Evolutionary conservation across 1,140 invertebrate species (phyloP).

Genomic region (Dendrolimus punctatus): DNA sequence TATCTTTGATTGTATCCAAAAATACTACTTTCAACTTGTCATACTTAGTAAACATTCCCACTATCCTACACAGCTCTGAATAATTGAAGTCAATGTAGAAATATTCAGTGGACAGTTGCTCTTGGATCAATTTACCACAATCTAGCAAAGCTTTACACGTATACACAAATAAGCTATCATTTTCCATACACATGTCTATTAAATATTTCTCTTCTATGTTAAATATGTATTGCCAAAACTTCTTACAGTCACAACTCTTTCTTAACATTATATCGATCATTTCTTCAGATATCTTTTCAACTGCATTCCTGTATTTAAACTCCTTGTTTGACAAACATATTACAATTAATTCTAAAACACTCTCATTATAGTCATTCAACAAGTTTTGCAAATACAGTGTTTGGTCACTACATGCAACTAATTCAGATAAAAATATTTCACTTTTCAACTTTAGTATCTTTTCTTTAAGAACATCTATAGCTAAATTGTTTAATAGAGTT

Average conservation of each 20-base stretch:
- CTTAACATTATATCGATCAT: slow-evolving; percentile 59
- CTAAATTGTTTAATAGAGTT: slow-evolving; percentile 36
- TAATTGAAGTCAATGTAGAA: slow-evolving; percentile 70
- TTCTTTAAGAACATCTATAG: slow-evolving; percentile 30
- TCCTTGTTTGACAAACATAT: slow-evolving; percentile 37
- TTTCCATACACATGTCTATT: slow-evolving; percentile 52
- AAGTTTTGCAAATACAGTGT: slow-evolving; percentile 25
- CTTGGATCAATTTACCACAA: slow-evolving; percentile 51
- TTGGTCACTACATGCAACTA: slow-evolving; percentile 23
- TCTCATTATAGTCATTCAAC: slow-evolving; percentile 28
- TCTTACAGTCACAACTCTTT: slow-evolving; percentile 45
- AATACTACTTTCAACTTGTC: slow-evolving; percentile 37
- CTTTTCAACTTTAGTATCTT: slow-evolving; percentile 40
- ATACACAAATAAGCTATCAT: slow-evolving; percentile 61
- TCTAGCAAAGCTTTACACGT: slow-evolving; percentile 73
- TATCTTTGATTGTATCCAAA: slow-evolving; percentile 20
- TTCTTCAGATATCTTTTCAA: slow-evolving; percentile 57
- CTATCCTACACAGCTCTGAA: slow-evolving; percentile 57
- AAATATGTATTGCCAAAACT: slow-evolving; percentile 64
- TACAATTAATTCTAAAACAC: slow-evolving; percentile 35
- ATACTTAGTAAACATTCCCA: slow-evolving; percentile 50
- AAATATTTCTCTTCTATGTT: slow-evolving; percentile 56
- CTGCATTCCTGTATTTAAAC: slow-evolving; percentile 37
- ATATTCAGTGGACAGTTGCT: slow-evolving; percentile 53
- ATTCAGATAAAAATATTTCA: slow-evolving; percentile 41